Evolutionary conservation across 2,888 invertebrate genomes (phyloP), one percentile per base, ranked within the genome.

Genomic region (Pristionchus mayeri): DNA sequence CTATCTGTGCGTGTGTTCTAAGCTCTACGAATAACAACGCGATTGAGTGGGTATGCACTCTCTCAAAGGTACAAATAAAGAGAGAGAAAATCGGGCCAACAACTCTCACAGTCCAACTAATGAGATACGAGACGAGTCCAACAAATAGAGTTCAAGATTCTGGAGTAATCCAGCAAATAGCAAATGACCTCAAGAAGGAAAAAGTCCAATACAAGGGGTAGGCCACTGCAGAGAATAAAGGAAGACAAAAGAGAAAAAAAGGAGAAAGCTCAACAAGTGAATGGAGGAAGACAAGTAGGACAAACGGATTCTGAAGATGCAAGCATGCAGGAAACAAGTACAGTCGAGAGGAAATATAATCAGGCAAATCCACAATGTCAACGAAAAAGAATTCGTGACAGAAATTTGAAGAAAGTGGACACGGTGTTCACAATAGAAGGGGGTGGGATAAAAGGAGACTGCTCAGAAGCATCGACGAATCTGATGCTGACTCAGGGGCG

Each of bases 31-130:
- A 71, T 44, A 71, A 71, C 71, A 71, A 71, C 71, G 71, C 40
- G 44, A 71, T 71, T 71, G 71, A 71, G 71, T 71, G 37, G 40
- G 40, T 67, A 67, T 37, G 71, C 71, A 71, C 71, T 71, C 71
- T 71, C 71, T 71, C 71, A 71, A 44, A 24, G n/a, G 44, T n/a
- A 40, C 11, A 63, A 34, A 40, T 40, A n/a, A n/a, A n/a, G n/a
- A 63, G 40, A 9, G 18, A 71, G 40, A 71, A 71, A 7, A 71
- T 30, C 3, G 40, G 71, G 71, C 24, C 71, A 71, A 71, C 71
- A 71, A 71, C 71, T 71, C 71, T 71, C 71, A 71, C 71, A 71
- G 71, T 71, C 71, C 71, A 71, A 40, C 71, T 71, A 71, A 71
- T 71, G 71, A 71, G 71, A 71, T 63, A 60, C 34, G 67, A 71